Evolutionary conservation across 2,888 invertebrate genomes (phyloP), one percentile per base, ranked within the genome.

Genomic region (Lochmaea crataegi): DNA sequence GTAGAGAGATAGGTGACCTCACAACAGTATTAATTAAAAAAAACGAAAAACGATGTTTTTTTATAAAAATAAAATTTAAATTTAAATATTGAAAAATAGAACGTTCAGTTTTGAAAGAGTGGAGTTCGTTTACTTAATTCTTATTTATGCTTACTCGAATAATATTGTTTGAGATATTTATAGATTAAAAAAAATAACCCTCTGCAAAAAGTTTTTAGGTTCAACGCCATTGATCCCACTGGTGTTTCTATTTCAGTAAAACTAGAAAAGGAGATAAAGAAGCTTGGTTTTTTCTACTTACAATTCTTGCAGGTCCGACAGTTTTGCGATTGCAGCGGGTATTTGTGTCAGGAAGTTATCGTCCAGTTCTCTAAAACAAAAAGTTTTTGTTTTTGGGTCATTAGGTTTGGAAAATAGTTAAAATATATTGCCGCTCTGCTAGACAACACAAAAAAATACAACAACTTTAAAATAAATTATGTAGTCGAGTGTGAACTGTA

Each of bases 301-400:
- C 96, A 97, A 88, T 87, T 96, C 95, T 84, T 94, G 93, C 11
- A 97, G 91, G 83, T 91, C 89, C 67, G 92, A 90, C 85, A 96
- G 89, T 85, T 92, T 91, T 78, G 90, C 90, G 77, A 96, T 89
- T 75, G 95, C 95, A 63, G 88, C 86, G 67, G 96, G 96, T 84
- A 96, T 90, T 85, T 92, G 91, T 79, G 90, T 90, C 85, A 94
- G 88, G 78, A 90, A 88, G 88, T 94, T 94, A 86, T 93, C 92
- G 86, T 93, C 93, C 82, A 94, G 87, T 87, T 94, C 93, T 80
- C 94, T 94, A 88, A 56, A 89, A 90, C 68, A 76, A 68, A 73
- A 51, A 67, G 32, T 68, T 72, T n/a, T 68, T 58, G 67, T 71
- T 74, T 67, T 45, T 67, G 64, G 70, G 53, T 72, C 71, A 74